phyloP scores from a whole-genome alignment of 1,140 invertebrate species.

The Meloidogyne chitwoodi region DNA sequence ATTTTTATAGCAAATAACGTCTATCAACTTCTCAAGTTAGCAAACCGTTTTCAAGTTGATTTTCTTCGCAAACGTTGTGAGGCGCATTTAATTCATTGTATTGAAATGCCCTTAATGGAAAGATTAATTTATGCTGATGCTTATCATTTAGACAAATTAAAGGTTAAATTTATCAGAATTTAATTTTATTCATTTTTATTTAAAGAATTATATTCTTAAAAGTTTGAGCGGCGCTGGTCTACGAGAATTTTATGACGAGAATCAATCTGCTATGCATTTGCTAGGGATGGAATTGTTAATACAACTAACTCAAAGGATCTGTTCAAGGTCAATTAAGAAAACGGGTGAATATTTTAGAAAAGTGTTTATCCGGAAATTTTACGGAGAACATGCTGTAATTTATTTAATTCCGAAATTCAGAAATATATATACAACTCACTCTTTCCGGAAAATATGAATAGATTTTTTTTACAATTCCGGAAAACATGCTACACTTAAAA shows the following conservation, averaged over 20 bases:
- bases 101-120: conserved; percentile 15
- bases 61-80: conserved; percentile 10
- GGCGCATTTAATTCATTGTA: conserved; percentile 9
- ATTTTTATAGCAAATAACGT: not conserved
- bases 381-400: too few relatives aligned
- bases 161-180: not conserved
- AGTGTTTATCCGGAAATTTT: not conserved
- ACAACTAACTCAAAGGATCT: conserved; percentile 12
- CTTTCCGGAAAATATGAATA: too few relatives aligned
- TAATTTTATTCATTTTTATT: not conserved
- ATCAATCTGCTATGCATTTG: conserved; percentile 16
- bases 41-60: conserved; percentile 18
- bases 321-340: conserved; percentile 10
- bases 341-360: not conserved
- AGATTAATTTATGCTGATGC: conserved; percentile 7
- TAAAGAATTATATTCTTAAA: conserved; percentile 14
- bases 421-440: too few relatives aligned
- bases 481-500: too few relatives aligned
- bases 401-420: too few relatives aligned
- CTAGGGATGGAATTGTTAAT: conserved; percentile 16
- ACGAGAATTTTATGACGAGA: conserved; percentile 19
- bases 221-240: conserved; percentile 10
- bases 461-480: not conserved
- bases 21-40: conserved; percentile 7
- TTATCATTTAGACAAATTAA: conserved; percentile 10